A percentile compares a stretch with the other conserved stretches of the same genome.
phyloP scores from a whole-genome alignment of 1,140 invertebrate species.

The Archivesica marissinica region DNA sequence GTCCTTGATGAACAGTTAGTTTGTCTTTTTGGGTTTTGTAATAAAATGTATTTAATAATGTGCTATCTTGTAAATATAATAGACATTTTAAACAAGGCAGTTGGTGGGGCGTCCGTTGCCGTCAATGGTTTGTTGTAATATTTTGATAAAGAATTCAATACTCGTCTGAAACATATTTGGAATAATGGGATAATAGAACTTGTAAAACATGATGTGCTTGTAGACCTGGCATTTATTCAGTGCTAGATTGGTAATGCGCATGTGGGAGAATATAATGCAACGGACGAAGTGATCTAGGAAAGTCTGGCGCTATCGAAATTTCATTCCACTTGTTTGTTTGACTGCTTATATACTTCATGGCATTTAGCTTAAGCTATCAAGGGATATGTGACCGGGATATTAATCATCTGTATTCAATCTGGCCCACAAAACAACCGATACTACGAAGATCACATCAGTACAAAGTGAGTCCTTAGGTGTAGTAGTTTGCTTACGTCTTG shows the following conservation, averaged over 20 bases:
- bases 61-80: background rate
- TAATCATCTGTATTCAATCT: conserved; percentile 28
- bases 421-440: background rate
- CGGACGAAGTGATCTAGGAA: too few relatives aligned
- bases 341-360: background rate
- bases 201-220: too few relatives aligned
- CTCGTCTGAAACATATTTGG: too few relatives aligned
- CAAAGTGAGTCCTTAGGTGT: conserved; percentile 38
- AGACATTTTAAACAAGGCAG: background rate
- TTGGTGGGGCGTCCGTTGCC: too few relatives aligned
- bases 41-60: background rate
- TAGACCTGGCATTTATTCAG: too few relatives aligned
- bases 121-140: too few relatives aligned
- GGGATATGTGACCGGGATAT: conserved; percentile 47
- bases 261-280: too few relatives aligned
- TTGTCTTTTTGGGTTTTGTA: background rate
- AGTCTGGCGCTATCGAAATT: too few relatives aligned
- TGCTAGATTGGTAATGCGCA: too few relatives aligned
- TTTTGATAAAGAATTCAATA: too few relatives aligned
- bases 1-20: background rate
- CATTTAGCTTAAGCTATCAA: conserved; percentile 49
- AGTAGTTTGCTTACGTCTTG: too few relatives aligned
- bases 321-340: background rate
- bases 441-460: conserved; percentile 18
- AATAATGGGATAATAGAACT: too few relatives aligned